Base-by-base conservation (phyloP, 2,113 vertebrate species). In the Anseranas semipalmata region DNA sequence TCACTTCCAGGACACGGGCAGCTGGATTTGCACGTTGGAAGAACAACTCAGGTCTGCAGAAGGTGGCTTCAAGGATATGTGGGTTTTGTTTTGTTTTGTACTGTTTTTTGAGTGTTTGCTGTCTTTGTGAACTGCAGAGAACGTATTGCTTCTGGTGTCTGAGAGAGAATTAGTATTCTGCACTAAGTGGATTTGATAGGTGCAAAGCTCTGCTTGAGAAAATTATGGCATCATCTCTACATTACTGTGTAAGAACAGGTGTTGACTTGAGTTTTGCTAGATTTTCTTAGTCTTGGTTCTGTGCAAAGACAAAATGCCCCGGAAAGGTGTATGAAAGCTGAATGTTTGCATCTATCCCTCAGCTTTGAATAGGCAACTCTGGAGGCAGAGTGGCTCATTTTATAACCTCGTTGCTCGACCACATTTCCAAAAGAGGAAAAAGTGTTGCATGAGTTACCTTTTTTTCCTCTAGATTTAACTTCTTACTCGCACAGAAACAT, bases 151-250 rank as follows among this genome's bases (percentile, higher is more conserved):
- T 28, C 70, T 37, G 35, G 32, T 81, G 35, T 60, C 58, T 32
- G 85, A 93, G 55, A 56, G 27, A 45, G 75, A 91, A 95, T 85
- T 79, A 76, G 68, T 85, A 88, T 80, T 88, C 62, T 73, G 62
- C 50, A 53, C 50, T 80, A 66, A 83, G 39, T 46, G 45, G 45
- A 76, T 77, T 66, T 85, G 71, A 94, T 67, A 83, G 78, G 83
- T 83, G 67, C 63, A 85, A 82, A 90, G 35, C 2, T 4, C 72
- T 90, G 59, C 75, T 35, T 70, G 59, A 80, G 82, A 70, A 80
- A 92, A 84, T 48, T 9, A 15, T 62, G 19, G 37, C 72, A 62
- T 62, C 33, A 20, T 72, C 62, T 68, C 90, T 73, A 48, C 0
- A 1, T 62, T 66, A 56, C 55, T 14, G 8, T 50, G 4, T 5